A percentile compares a stretch with the other conserved stretches of the same genome.
Evolutionary conservation across 2,888 invertebrate genomes (phyloP).

Genomic region (Eulithis prunata): DNA sequence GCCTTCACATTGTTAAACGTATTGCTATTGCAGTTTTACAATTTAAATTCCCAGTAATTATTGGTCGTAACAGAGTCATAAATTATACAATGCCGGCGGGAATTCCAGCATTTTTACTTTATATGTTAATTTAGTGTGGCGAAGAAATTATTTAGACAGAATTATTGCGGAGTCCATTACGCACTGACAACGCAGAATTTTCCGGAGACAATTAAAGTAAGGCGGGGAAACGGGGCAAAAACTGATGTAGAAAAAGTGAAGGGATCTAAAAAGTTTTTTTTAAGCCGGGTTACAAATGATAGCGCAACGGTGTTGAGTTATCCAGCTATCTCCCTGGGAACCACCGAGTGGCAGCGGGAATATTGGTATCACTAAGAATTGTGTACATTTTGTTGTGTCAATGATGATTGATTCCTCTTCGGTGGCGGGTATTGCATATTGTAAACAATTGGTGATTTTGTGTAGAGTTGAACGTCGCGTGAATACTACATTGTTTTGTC

Average conservation of each 20-base stretch:
- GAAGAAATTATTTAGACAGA: slow-evolving; percentile 39
- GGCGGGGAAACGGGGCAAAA: slow-evolving; percentile 64
- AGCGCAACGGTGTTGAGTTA: slow-evolving; percentile 58
- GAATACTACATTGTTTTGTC: slow-evolving; percentile 20
- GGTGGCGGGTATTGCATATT: slow-evolving; percentile 27
- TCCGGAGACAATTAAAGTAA: slow-evolving; percentile 73
- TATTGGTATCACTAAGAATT: slow-evolving; percentile 34
- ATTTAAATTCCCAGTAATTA: slow-evolving; percentile 42
- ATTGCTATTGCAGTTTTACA: slow-evolving; percentile 42
- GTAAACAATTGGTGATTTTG: slow-evolving; percentile 26
- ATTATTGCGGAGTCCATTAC: slow-evolving; percentile 39
- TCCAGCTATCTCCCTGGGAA: slow-evolving; percentile 69
- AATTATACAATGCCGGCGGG: slow-evolving; percentile 39
- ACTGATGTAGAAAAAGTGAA: slow-evolving; percentile 72
- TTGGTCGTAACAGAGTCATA: slow-evolving; percentile 38
- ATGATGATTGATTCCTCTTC: slow-evolving; percentile 34
- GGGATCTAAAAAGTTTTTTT: slow-evolving; percentile 75
- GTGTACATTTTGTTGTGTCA: slow-evolving; percentile 31
- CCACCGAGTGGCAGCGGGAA: slow-evolving; percentile 40
- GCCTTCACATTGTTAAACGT: slow-evolving; percentile 26
- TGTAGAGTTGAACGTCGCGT: slow-evolving; percentile 8
- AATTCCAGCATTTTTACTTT: slow-evolving; percentile 42
- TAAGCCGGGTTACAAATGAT: slow-evolving; percentile 76
- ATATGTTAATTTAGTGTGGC: slow-evolving; percentile 42
- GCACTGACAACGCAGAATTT: slow-evolving; percentile 38